Evolutionary conservation across 2,113 vertebrate genomes (phyloP).

Genomic region (Lagopus muta): DNA sequence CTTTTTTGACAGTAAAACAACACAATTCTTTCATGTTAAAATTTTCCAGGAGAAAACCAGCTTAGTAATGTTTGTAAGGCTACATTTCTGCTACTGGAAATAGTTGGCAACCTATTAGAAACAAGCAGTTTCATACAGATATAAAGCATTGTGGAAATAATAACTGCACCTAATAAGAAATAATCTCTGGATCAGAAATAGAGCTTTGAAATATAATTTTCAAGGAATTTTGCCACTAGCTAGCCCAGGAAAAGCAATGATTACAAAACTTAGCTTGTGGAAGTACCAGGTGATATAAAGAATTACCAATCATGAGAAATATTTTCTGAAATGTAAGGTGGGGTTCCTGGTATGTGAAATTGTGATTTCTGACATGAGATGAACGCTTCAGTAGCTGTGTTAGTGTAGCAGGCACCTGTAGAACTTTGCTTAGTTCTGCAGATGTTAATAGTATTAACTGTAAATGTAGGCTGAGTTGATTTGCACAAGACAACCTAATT

Average conservation of each 20-base stretch:
- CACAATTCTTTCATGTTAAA: fast-evolving
- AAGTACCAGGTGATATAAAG: constrained; percentile 10
- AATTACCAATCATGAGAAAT: not conserved
- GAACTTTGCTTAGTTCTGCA: not conserved
- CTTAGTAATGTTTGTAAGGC: not conserved
- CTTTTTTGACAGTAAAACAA: not conserved
- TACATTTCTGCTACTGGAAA: not conserved
- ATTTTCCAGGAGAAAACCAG: not conserved
- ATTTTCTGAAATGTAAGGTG: constrained; percentile 10
- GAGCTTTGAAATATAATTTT: constrained; percentile 14
- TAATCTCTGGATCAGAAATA: not conserved
- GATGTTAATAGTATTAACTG: not conserved
- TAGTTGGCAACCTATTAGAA: not conserved
- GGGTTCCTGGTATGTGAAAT: constrained; percentile 37
- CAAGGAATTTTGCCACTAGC: constrained; percentile 15
- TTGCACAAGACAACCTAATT: not conserved
- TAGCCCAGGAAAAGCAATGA: constrained; percentile 21
- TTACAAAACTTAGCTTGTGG: not conserved
- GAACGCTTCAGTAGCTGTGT: not conserved
- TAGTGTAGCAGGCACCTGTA: not conserved
- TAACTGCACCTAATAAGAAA: constrained; percentile 25
- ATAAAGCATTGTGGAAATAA: constrained; percentile 13
- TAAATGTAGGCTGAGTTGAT: not conserved
- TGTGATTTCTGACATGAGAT: constrained; percentile 8
- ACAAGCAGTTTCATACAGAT: not conserved